Evolutionary conservation across 2,888 invertebrate species (phyloP).

Genomic region (Plebejus anna): DNA sequence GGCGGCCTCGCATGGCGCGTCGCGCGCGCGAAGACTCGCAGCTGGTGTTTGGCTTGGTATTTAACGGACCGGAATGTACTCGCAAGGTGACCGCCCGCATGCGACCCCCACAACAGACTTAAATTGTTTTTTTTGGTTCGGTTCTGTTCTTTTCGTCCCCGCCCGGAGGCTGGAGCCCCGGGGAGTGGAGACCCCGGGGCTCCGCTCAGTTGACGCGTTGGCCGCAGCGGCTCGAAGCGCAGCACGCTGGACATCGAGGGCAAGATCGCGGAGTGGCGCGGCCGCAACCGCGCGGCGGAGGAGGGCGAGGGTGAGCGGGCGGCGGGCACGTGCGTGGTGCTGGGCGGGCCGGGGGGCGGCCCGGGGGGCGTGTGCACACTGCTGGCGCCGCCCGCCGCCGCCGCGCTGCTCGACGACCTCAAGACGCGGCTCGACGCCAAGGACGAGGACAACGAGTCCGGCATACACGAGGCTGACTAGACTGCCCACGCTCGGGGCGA

Average conservation of each 20-base stretch:
- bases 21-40: background rate
- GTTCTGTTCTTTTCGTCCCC: constrained; percentile 36
- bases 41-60: constrained; percentile 15
- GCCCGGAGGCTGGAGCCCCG: constrained; percentile 22
- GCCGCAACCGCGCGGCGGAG: constrained; percentile 48
- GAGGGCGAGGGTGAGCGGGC: constrained; percentile 35
- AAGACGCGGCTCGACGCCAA: constrained; percentile 67
- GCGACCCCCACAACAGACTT: constrained; percentile 39
- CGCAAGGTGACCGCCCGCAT: constrained; percentile 33
- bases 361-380: constrained; percentile 53
- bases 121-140: constrained; percentile 35
- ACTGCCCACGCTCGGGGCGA: background rate
- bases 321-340: constrained; percentile 37
- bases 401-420: constrained; percentile 67
- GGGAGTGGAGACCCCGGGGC: background rate
- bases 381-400: constrained; percentile 51
- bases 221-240: constrained; percentile 68
- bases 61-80: constrained; percentile 14
- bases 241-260: constrained; percentile 77
- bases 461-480: constrained; percentile 72
- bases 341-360: constrained; percentile 33
- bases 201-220: background rate
- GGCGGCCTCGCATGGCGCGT: background rate
- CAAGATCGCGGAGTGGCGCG: constrained; percentile 73
- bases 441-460: constrained; percentile 73